These are phyloP conservation scores for Drosophila stalkeri DNA, from an alignment of 2,888 invertebrate species.

Conservation along the genomic window DNA sequence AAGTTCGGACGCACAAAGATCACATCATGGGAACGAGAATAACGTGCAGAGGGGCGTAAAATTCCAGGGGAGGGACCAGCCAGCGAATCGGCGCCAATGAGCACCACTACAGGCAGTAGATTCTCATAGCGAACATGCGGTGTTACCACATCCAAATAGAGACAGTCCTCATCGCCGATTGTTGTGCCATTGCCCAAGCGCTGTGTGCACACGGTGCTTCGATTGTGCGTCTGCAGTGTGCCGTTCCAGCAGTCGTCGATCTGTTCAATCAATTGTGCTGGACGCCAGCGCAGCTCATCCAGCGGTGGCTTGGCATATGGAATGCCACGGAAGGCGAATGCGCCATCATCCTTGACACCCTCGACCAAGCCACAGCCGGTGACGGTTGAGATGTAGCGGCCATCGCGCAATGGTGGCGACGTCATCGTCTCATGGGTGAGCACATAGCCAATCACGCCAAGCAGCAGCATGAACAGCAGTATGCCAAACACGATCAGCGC, in stretches of 20 bases:
- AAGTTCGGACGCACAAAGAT: constrained; percentile 95
- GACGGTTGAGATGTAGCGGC: constrained; percentile 89
- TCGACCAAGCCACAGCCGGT: constrained; percentile 92
- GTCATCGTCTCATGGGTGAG: constrained; percentile 87
- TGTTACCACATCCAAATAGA: constrained; percentile 93
- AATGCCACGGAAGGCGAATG: constrained; percentile 92
- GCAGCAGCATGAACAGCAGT: constrained; percentile 87
- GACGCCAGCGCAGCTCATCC: constrained; percentile 89
- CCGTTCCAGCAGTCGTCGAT: constrained; percentile 93
- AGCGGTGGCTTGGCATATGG: constrained; percentile 92
- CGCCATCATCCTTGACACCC: constrained; percentile 91
- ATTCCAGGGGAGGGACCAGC: constrained; percentile 91
- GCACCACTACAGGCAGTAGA: constrained; percentile 92
- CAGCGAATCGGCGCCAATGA: constrained; percentile 92
- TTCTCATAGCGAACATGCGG: constrained; percentile 92
- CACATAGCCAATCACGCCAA: constrained; percentile 89
- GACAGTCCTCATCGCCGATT: constrained; percentile 92
- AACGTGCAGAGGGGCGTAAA: constrained; percentile 90
- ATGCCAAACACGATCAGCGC: constrained; percentile 87
- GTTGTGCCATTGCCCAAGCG: constrained; percentile 88
- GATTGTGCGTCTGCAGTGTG: constrained; percentile 89
- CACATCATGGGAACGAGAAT: constrained; percentile 91
- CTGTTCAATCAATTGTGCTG: constrained; percentile 88
- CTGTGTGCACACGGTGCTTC: constrained; percentile 90
- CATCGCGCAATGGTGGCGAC: constrained; percentile 89